These are phyloP conservation scores for Ametastegia equiseti DNA, from an alignment of 2,888 invertebrate genomes.

Conservation along the genomic window DNA sequence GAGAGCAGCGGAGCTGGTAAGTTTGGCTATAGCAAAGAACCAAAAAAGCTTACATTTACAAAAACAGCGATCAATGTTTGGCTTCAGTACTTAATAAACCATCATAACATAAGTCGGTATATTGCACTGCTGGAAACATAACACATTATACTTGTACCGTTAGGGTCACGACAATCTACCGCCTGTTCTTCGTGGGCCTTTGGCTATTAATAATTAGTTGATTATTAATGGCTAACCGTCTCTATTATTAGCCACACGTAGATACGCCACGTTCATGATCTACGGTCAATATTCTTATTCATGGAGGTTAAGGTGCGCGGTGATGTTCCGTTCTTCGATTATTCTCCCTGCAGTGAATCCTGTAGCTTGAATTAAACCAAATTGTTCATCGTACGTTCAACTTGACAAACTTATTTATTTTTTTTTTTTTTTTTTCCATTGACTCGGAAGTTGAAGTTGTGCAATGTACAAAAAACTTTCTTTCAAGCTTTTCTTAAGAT, in stretches of 20 bases:
- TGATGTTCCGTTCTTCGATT: background rate
- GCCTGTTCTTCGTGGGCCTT: slow-evolving; percentile 2
- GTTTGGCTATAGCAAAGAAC: slow-evolving; percentile 72
- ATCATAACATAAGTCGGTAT: background rate
- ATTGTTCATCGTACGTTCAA: background rate
- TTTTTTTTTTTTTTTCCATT: too few relatives aligned
- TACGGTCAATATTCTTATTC: slow-evolving; percentile 1
- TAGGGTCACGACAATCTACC: slow-evolving; percentile 31
- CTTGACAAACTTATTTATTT: background rate
- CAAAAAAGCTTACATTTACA: background rate
- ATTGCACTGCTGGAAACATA: background rate
- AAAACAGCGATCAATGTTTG: background rate
- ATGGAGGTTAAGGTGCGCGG: background rate
- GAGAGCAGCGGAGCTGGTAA: slow-evolving; percentile 92
- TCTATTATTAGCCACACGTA: slow-evolving; percentile 10
- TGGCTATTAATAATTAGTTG: slow-evolving; percentile 33
- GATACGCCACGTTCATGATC: slow-evolving; percentile 17
- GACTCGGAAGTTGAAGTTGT: too few relatives aligned
- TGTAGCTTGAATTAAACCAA: background rate
- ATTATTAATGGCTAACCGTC: slow-evolving; percentile 16
- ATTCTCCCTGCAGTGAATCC: background rate
- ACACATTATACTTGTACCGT: slow-evolving; percentile 18
- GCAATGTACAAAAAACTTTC: too few relatives aligned
- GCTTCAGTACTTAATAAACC: background rate
- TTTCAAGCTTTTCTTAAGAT: too few relatives aligned